Base-by-base conservation (phyloP, 2,888 invertebrate species). In the Brachylomia viminalis region DNA sequence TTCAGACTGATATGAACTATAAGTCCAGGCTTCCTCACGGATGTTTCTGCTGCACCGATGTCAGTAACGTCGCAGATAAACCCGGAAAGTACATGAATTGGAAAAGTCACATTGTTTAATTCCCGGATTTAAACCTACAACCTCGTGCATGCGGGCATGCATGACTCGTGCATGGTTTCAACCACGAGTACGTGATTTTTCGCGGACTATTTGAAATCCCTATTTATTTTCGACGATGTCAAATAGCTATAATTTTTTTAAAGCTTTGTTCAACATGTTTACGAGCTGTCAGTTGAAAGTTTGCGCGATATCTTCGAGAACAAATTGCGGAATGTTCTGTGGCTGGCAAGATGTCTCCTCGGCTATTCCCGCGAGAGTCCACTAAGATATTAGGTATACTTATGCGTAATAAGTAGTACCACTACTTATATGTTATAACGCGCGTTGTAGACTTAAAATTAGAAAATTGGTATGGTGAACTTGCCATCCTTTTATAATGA, bases 381-480 rank as follows among this genome's bases (percentile, higher is more conserved):
- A 47, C 61, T 70, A 74, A 78, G 69, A 62, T 78, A 82, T 81
- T 77, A 77, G 47, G 23, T 68, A 69, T n/a, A 58, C 33, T 68
- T 71, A 45, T 49, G 49, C 56, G 23, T 81, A 75, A 69, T 65
- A 59, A 70, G 38, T 62, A n/a, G 47, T 33, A 33, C 20, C 15
- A 56, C 5, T 61, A 62, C 13, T 10, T 76, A 49, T 33, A n/a
- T n/a, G n/a, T 11, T 20, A 23, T n/a, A n/a, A n/a, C n/a, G n/a
- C 0, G n/a, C 15, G 0, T 38, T 66, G 30, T 17, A 56, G 23
- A 13, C 15, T 70, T 61, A 27, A 15, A 15, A 42, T 78, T 56
- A 42, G 23, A 20, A 56, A 56, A 52, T 52, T 75, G 38, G 58
- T 73, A 13, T 17, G 47, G 15, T 20, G 15, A 33, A 42, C 30